Evolutionary conservation across 1,140 invertebrate species (phyloP), one percentile per base, ranked within the genome.

Genomic region (Microplitis demolitor): DNA sequence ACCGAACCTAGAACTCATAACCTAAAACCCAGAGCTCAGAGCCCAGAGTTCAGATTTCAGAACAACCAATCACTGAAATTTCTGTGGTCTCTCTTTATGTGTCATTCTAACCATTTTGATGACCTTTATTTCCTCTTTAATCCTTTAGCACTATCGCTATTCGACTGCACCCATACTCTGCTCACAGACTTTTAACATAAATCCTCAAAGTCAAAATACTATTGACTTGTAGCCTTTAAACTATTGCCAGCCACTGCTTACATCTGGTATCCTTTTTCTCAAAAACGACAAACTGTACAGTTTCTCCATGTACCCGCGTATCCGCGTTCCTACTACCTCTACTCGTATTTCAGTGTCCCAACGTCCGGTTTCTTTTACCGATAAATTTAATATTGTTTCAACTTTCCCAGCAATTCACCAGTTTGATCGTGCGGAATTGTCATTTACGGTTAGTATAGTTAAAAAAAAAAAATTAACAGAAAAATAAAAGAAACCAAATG

Each of bases 311-410:
- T 53, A 37, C 67, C 67, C 33, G 24, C 66, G 31, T 66, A 69
- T 58, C 62, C 58, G 37, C 31, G 37, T 69, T 62, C 56, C 61
- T 33, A 37, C 53, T 70, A 54, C 31, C 24, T 58, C 45, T 34
- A 69, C 58, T 74, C 72, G 74, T 78, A 78, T 76, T 71, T 78
- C 77, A 78, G 14, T 53, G 64, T 70, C 67, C 66, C 72, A 69
- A 58, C 74, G 74, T 78, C 77, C 77, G 77, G 72, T 76, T 77
- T 64, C 75, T 74, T 45, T 75, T 70, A 34, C 73, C 81, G 76
- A 83, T 83, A 83, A 83, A 81, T 82, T 81, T 79, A 80, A 82
- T 82, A 83, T 83, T 83, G 82, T 83, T 83, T 83, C 78, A 83
- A 83, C 82, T 82, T 82, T 81, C 75, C 76, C 67, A 71, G 74